phyloP scores from a whole-genome alignment of 1,140 invertebrate species.

The Drosophila ficusphila region DNA sequence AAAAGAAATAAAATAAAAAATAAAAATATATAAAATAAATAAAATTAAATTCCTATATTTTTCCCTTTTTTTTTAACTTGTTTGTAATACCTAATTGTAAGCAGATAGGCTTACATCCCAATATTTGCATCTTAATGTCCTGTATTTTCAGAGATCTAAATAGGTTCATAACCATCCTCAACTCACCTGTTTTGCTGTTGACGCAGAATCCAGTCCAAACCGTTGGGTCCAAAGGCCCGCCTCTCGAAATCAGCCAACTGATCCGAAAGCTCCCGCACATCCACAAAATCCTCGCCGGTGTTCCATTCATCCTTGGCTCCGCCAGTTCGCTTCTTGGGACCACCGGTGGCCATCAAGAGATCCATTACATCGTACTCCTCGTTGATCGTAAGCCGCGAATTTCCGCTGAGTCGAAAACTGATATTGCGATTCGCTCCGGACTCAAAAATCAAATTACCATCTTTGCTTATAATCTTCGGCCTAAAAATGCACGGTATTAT shows the following conservation, averaged over 20 bases:
- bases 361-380: slow-evolving; percentile 86
- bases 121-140: neutral
- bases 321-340: slow-evolving; percentile 44
- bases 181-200: slow-evolving; percentile 59
- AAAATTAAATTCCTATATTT: neutral
- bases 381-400: slow-evolving; percentile 87
- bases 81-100: neutral
- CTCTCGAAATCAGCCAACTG: slow-evolving; percentile 37
- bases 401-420: slow-evolving; percentile 86
- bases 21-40: neutral
- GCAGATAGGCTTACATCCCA: neutral
- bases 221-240: slow-evolving; percentile 40
- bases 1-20: too few species aligned
- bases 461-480: slow-evolving; percentile 86
- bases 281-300: slow-evolving; percentile 15
- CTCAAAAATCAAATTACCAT: slow-evolving; percentile 88
- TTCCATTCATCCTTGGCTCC: slow-evolving; percentile 57
- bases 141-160: neutral
- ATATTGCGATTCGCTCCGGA: slow-evolving; percentile 88
- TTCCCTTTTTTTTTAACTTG: neutral
- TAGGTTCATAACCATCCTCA: neutral
- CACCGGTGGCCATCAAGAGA: slow-evolving; percentile 45
- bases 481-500: slow-evolving; percentile 70
- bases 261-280: slow-evolving; percentile 45
- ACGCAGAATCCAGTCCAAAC: slow-evolving; percentile 35